These are phyloP conservation scores for Hirundo rustica DNA, from an alignment of 2,797 vertebrate species.

Conservation along the genomic window DNA sequence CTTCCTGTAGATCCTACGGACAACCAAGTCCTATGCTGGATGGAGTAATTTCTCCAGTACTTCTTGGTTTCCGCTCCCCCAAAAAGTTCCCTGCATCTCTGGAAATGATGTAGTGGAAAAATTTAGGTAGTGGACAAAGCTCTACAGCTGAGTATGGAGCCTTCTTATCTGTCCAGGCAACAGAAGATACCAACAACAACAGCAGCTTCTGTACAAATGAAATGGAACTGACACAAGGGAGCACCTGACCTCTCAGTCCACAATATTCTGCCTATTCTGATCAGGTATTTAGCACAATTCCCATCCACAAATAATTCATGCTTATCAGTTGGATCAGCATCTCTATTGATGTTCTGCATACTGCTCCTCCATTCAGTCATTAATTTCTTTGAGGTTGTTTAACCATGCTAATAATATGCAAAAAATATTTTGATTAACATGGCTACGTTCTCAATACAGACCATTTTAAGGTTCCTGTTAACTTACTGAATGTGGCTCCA, in stretches of 20 bases:
- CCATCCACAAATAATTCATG: constrained; percentile 9
- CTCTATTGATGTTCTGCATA: neutral
- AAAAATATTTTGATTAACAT: constrained; percentile 1
- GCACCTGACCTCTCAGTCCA: no score
- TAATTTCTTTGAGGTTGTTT: neutral
- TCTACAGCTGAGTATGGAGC: neutral
- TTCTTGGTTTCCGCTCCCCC: neutral
- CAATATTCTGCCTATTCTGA: neutral
- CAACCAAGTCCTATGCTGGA: neutral
- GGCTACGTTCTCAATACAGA: neutral
- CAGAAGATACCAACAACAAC: rapidly evolving
- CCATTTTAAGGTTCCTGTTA: constrained; percentile 23
- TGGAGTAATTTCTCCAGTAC: neutral
- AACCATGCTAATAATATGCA: neutral
- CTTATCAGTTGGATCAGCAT: neutral
- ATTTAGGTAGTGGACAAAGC: neutral
- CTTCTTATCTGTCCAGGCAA: neutral
- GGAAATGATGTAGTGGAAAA: neutral
- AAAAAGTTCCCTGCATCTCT: neutral
- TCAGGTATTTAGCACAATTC: constrained; percentile 4
- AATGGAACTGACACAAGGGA: neutral
- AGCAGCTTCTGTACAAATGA: neutral
- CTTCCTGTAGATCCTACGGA: neutral
- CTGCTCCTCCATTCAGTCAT: neutral
- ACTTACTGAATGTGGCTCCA: constrained; percentile 22